Evolutionary conservation across 2,888 invertebrate species (phyloP).

Genomic region (Synergus laeviventris): DNA sequence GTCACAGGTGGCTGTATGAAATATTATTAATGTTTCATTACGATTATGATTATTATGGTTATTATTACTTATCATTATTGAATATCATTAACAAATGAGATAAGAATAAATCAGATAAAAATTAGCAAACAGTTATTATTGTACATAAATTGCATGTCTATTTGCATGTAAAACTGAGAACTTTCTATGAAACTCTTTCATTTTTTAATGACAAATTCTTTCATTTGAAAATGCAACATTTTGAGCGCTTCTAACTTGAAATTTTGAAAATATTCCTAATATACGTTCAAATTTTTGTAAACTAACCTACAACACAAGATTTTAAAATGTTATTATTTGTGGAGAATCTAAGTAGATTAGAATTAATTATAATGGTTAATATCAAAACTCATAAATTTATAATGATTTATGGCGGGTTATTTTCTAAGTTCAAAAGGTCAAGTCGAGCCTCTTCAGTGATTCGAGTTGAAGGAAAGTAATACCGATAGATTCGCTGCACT

Average conservation of each 20-base stretch:
- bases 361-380: not conserved
- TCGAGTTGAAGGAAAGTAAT: slow-evolving; percentile 10
- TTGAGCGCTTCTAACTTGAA: not conserved
- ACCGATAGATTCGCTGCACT: slow-evolving; percentile 1
- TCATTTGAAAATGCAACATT: not conserved
- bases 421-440: slow-evolving; percentile 11
- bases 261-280: too few species aligned
- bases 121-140: slow-evolving; percentile 42
- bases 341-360: too few species aligned
- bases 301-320: too few species aligned
- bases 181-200: not conserved
- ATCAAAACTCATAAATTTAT: not conserved
- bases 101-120: slow-evolving; percentile 50
- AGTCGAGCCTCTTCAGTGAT: not conserved
- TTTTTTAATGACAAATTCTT: not conserved
- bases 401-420: not conserved
- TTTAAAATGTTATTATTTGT: too few species aligned
- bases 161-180: not conserved
- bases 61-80: slow-evolving; percentile 65
- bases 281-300: not conserved
- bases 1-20: slow-evolving; percentile 63
- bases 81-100: slow-evolving; percentile 66
- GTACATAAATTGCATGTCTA: slow-evolving; percentile 30
- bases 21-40: slow-evolving; percentile 66
- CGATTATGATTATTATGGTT: slow-evolving; percentile 67